phyloP scores from a whole-genome alignment of 2,797 vertebrate species.

The Tragopan temminckii region DNA sequence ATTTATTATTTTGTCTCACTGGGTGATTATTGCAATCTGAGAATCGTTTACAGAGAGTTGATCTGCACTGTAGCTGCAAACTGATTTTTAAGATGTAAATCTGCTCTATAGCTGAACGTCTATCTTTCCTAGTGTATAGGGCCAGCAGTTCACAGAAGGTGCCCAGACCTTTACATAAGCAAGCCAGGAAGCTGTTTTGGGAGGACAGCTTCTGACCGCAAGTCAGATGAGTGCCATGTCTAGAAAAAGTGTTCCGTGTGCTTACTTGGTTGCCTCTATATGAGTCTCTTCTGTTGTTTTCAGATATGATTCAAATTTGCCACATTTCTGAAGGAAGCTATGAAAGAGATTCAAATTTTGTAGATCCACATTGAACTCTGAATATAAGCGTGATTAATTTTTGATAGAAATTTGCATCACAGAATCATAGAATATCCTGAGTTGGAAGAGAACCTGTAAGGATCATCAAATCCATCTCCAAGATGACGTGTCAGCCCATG shows the following conservation, averaged over 20 bases:
- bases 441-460: too few species aligned
- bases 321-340: not conserved
- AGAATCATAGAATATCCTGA: too few species aligned
- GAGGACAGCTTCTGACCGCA: not conserved
- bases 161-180: not conserved
- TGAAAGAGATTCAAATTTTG: not conserved
- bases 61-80: not conserved
- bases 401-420: not conserved
- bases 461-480: too few species aligned
- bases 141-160: not conserved
- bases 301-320: not conserved
- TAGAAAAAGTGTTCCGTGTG: not conserved
- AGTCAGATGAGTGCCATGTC: not conserved
- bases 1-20: constrained; percentile 39
- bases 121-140: not conserved
- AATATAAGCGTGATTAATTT: not conserved
- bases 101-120: not conserved
- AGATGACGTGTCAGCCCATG: not conserved
- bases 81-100: not conserved
- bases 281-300: not conserved
- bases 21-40: not conserved
- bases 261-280: not conserved
- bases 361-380: not conserved
- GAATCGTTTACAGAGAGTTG: not conserved
- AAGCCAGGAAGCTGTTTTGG: not conserved